Base-by-base conservation (phyloP, 2,888 invertebrate genomes). In the Anoplius nigerrimus region DNA sequence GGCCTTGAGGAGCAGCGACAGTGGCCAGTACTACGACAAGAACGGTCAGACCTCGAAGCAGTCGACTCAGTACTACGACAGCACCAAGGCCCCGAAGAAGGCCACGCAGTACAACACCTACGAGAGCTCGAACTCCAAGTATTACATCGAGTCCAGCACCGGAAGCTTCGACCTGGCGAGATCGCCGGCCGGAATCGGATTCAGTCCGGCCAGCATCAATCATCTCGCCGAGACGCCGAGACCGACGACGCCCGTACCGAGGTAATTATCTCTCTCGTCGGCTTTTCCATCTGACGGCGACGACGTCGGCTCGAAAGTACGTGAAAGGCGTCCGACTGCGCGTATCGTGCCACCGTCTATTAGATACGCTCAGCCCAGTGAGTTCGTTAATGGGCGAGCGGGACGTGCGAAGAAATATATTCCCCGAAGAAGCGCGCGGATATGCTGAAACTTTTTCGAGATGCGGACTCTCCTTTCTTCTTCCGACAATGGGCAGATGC, bases 161-260 rank as follows among this genome's bases (percentile, higher is more conserved):
- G 76, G 72, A 3, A 84, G 69, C 48, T 87, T 86, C 24, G 85
- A 87, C 13, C 68, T 84, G 20, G 81, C 76, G 0, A 83, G 82
- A 71, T 83, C 87, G 0, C 84, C 87, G 8, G 69, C 79, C 0
- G 87, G 82, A 0, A 84, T 87, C 66, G 88, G 88, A 24, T 88
- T 88, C 74, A 88, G 88, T 63, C 88, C 88, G 2, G 83, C 88
- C 0, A 88, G 88, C 51, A 85, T 88, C 15, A 88, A 88, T 61
- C 85, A 85, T 66, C 80, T 88, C 2, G 88, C 88, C 2, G 88
- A 88, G 51, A 83, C 85, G 11, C 81, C 87, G 0, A 82, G 84
- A 58, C 73, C 85, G 1, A 88, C 88, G 1, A 88, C 88, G 21
- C 87, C 87, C 1, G 82, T 81, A 13, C 81, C 87, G 52, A 87